Base-by-base conservation (phyloP, 1,140 invertebrate genomes). In the Cyrtorhinus lividipennis region DNA sequence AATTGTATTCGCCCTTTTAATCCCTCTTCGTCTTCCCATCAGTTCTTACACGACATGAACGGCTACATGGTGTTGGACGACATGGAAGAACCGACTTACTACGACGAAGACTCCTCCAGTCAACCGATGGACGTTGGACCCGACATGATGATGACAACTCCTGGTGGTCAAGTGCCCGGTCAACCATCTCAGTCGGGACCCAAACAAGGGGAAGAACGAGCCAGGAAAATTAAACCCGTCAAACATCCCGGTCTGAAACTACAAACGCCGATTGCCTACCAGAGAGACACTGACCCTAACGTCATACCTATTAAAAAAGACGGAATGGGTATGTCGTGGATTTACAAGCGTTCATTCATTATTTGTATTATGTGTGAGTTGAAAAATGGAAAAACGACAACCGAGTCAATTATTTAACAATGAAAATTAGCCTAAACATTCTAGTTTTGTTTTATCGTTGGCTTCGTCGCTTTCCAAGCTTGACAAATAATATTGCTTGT, bases 231-330 rank as follows among this genome's bases (percentile, higher is more conserved):
- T 66, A 85, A 84, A 71, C 84, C 84, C 15, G 79, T 87, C 24
- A 84, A 85, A 70, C 82, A 86, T 73, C 86, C 86, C 64, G 83
- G 81, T 45, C 73, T 88, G 53, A 82, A 86, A 66, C 72, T 88
- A 38, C 86, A 88, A 73, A 86, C 85, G 62, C 85, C 85, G 48
- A 87, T 88, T 68, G 85, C 86, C 30, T 88, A 87, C 74, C 84
- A 87, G 68, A 82, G 85, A 65, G 83, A 86, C 70, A 85, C 85
- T 56, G 85, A 88, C 76, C 76, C 83, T 30, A 86, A 83, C 69
- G 83, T 86, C 62, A 87, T 88, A 73, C 85, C 85, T 44, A 88
- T 88, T 70, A 79, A 84, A 68, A 84, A 84, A 74, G 87, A 90
- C 77, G 87, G 87, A 68, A 88, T 89, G 79, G 87, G 86, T 88